Conservation (phyloP, 2,888 invertebrate species). For the Minunthozetes semirufus region DNA sequence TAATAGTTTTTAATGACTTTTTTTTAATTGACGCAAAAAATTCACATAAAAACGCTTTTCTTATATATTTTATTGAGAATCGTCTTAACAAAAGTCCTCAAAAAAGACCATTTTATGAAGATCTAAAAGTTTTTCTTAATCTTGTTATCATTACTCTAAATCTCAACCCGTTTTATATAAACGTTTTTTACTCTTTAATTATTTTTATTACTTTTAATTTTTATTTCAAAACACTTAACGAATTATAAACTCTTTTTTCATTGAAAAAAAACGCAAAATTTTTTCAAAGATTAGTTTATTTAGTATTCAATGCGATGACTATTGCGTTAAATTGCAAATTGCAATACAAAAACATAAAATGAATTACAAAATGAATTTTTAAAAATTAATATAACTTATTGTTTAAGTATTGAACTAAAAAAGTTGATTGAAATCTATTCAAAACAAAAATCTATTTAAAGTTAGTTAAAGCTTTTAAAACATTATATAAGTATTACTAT, state of each 20-base stretch:
- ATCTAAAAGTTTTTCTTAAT: neutral
- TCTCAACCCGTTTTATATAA: neutral
- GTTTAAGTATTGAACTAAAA: neutral
- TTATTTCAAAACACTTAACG: neutral
- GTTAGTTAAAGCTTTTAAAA: neutral
- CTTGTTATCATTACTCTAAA: constrained; percentile 2
- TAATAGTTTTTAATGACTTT: neutral
- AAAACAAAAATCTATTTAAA: neutral
- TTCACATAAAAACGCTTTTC: neutral
- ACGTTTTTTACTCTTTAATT: neutral
- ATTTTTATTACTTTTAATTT: neutral
- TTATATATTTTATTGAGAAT: neutral
- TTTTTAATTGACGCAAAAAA: neutral
- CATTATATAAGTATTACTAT: constrained; percentile 2
- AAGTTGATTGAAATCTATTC: neutral
- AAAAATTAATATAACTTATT: neutral
- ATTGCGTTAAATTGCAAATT: neutral
- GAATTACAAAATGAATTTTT: neutral
- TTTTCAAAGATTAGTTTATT: neutral
- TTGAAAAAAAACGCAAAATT: neutral
- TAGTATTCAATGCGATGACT: neutral
- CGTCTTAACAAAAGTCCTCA: too few species aligned
- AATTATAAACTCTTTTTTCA: neutral
- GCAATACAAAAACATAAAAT: neutral
- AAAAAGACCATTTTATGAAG: too few species aligned